A percentile compares a stretch with the other conserved stretches of the same genome.
Conservation (phyloP, 1,140 invertebrate species). For the Ceratoteleas bidentatus region DNA sequence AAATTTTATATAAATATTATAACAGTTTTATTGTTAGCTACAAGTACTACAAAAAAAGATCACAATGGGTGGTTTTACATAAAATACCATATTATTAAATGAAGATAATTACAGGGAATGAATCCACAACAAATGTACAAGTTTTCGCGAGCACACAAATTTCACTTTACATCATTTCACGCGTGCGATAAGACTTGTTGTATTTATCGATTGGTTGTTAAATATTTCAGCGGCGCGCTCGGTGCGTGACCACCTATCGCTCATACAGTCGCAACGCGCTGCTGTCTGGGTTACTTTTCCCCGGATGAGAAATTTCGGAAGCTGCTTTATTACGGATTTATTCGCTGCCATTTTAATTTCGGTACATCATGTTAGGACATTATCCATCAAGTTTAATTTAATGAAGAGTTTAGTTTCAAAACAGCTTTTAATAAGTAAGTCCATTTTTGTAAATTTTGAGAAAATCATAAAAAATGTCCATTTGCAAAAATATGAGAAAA, state of each 20-base stretch:
- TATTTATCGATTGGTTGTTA: constrained; percentile 9
- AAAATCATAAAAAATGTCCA: too few species aligned
- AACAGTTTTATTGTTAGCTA: too few species aligned
- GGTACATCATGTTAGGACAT: neutral
- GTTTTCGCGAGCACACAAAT: neutral
- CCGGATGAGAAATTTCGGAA: constrained; percentile 1
- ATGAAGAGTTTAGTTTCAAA: too few species aligned
- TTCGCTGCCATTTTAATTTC: neutral
- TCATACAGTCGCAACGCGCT: constrained; percentile 18
- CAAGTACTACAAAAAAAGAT: too few species aligned
- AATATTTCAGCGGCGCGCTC: constrained; percentile 9
- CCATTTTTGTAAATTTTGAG: too few species aligned
- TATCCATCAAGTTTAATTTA: neutral
- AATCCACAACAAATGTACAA: neutral
- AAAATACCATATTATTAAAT: too few species aligned
- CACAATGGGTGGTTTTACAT: too few species aligned
- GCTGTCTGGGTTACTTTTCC: constrained; percentile 20
- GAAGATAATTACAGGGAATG: too few species aligned
- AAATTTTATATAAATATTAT: too few species aligned
- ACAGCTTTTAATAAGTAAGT: too few species aligned
- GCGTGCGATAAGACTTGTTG: constrained; percentile 6
- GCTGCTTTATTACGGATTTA: neutral
- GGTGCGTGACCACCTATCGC: constrained; percentile 6
- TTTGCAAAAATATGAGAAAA: too few species aligned
- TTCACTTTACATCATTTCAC: neutral